Conservation (phyloP, 2,113 vertebrate genomes). For the Ranitomeya imitator region DNA sequence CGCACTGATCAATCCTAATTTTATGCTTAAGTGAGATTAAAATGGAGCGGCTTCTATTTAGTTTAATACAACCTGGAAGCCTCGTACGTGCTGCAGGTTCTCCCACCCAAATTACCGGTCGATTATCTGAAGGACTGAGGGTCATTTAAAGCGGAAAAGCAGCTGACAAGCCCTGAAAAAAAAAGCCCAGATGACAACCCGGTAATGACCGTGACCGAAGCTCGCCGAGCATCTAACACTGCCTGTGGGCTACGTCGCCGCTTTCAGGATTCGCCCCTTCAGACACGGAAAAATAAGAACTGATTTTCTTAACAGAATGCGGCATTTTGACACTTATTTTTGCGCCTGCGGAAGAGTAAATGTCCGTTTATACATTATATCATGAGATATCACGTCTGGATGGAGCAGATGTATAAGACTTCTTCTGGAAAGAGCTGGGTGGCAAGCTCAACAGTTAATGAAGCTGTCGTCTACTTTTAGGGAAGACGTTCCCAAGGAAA, state of each 20-base stretch:
- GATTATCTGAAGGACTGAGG: conserved; percentile 48
- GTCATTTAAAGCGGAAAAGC: conserved; percentile 9
- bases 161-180: conserved; percentile 15
- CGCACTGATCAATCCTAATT: conserved; percentile 38
- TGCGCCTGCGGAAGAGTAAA: conserved; percentile 1
- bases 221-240: neutral
- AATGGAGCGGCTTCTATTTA: conserved; percentile 9
- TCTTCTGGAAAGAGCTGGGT: neutral
- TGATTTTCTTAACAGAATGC: conserved; percentile 13
- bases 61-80: conserved; percentile 38
- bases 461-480: too few species aligned
- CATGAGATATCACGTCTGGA: neutral
- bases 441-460: neutral
- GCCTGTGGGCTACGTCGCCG: conserved; percentile 6
- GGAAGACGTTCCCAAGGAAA: too few species aligned
- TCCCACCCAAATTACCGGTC: conserved; percentile 21
- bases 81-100: neutral
- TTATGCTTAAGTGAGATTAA: conserved; percentile 45
- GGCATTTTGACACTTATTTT: conserved; percentile 18
- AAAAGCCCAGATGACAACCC: conserved; percentile 8
- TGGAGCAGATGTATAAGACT: neutral
- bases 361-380: neutral
- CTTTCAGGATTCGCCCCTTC: conserved; percentile 11
- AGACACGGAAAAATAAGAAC: neutral
- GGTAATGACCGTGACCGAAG: neutral